Evolutionary conservation across 2,113 vertebrate species (phyloP), one percentile per base, ranked within the genome.

Genomic region (Amia ocellicauda): DNA sequence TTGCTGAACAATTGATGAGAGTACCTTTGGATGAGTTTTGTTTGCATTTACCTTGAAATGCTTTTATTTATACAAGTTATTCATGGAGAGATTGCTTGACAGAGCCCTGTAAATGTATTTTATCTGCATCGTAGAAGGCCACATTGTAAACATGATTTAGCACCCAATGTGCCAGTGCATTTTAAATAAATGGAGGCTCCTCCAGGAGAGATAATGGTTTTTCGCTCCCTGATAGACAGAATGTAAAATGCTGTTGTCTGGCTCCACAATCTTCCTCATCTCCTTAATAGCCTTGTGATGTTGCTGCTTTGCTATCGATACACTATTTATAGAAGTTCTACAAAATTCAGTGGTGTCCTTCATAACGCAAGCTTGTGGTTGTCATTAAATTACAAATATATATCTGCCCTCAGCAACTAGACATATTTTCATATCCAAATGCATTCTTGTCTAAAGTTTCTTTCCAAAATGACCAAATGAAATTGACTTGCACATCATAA

Each of bases 171-270:
- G 31, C 31, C 31, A 68, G 41, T 69, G 59, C 29, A 26, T n/a
- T 60, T 1, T 19, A 56, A 31, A 74, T 69, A 66, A 63, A 66
- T 64, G 47, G 60, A 41, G 45, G 55, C 36, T 66, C 63, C 60
- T 66, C 31, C 13, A 60, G 64, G 52, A 26, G 56, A 51, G 58
- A 23, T 58, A 67, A 49, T 52, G 43, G 56, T 50, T 64, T 68
- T 68, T 27, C 41, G 58, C 49, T 42, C 47, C 55, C 36, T 29
- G 63, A 63, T 36, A 64, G 60, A 40, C 57, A 51, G 57, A 66
- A 60, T 51, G 50, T 60, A 63, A 62, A 66, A 23, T 41, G 63
- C 31, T 17, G 20, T 67, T 60, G 11, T 36, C 27, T 63, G 27
- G 20, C 20, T 49, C 56, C 20, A 53, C 54, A 45, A 75, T 7